phyloP scores from a whole-genome alignment of 53 echinoderm and acorn worm species.

The Holothuria scabra region DNA sequence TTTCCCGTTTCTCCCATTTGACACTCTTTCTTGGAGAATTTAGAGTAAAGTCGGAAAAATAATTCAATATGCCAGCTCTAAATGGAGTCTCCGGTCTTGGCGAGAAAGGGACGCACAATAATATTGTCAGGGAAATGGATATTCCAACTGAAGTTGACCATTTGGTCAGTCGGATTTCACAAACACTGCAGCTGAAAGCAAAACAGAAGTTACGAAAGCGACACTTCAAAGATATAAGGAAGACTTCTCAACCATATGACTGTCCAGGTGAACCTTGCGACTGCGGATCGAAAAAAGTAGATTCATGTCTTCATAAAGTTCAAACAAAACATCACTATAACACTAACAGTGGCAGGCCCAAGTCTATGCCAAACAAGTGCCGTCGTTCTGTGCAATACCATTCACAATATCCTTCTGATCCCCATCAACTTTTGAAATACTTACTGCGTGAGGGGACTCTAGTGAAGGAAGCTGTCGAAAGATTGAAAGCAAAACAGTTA shows the following conservation, averaged over 20 bases:
- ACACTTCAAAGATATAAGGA: not conserved
- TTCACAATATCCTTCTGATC: slow-evolving; percentile 36
- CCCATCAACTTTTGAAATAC: slow-evolving; percentile 48
- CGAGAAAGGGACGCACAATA: not conserved
- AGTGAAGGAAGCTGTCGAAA: slow-evolving; percentile 50
- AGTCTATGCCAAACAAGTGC: not conserved
- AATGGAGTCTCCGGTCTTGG: slow-evolving; percentile 1
- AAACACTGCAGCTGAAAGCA: slow-evolving; percentile 23
- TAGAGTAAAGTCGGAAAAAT: not conserved
- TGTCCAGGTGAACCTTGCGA: not conserved
- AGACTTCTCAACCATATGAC: slow-evolving; percentile 11
- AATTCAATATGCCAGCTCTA: slow-evolving; percentile 20
- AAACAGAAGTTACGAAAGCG: slow-evolving; percentile 3
- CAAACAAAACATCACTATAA: not conserved
- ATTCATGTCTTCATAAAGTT: not conserved
- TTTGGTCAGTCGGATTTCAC: slow-evolving; percentile 10
- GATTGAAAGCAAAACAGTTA: slow-evolving; percentile 30
- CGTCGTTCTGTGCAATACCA: slow-evolving; percentile 32
- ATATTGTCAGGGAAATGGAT: not conserved
- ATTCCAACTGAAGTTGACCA: slow-evolving; percentile 11
- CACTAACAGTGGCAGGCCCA: not conserved
- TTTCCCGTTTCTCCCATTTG: not conserved
- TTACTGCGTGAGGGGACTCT: slow-evolving; percentile 46
- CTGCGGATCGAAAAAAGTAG: not conserved
- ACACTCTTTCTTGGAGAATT: not conserved